A percentile compares a stretch with the other conserved stretches of the same genome.
These are phyloP conservation scores for Amblyopsis rosae DNA, from an alignment of 2,113 vertebrate species.

Conservation along the genomic window DNA sequence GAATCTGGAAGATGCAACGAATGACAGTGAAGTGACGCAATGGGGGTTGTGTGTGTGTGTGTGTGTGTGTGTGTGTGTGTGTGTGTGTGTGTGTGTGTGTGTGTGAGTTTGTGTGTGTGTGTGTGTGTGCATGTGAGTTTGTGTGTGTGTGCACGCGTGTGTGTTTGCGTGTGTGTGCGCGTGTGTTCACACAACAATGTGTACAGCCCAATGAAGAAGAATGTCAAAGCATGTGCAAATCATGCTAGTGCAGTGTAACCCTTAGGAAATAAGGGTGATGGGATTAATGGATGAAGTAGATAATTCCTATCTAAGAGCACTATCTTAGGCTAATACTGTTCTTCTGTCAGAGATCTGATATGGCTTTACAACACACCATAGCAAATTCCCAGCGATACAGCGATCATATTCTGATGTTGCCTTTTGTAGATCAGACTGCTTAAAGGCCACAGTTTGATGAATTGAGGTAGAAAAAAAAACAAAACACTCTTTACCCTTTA, in stretches of 20 bases:
- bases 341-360: constrained; percentile 45
- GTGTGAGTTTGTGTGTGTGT: constrained; percentile 3
- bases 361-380: constrained; percentile 17
- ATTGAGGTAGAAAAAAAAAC: too few species aligned
- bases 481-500: too few species aligned
- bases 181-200: constrained; percentile 18
- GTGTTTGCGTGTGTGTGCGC: not conserved
- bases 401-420: constrained; percentile 38
- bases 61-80: not conserved
- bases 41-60: not conserved
- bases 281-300: constrained; percentile 59
- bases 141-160: too few species aligned
- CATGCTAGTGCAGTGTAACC: constrained; percentile 40
- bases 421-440: constrained; percentile 1
- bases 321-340: constrained; percentile 52
- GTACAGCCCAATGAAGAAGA: constrained; percentile 33
- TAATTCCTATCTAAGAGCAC: constrained; percentile 55
- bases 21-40: constrained; percentile 16
- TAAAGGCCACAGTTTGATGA: not conserved
- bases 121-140: not conserved
- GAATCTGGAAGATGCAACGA: constrained; percentile 30
- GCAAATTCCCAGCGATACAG: constrained; percentile 23
- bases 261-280: constrained; percentile 49
- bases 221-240: constrained; percentile 55
- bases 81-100: constrained; percentile 11